Evolutionary conservation across 2,113 vertebrate species (phyloP).

Genomic region (Heptranchias perlo): DNA sequence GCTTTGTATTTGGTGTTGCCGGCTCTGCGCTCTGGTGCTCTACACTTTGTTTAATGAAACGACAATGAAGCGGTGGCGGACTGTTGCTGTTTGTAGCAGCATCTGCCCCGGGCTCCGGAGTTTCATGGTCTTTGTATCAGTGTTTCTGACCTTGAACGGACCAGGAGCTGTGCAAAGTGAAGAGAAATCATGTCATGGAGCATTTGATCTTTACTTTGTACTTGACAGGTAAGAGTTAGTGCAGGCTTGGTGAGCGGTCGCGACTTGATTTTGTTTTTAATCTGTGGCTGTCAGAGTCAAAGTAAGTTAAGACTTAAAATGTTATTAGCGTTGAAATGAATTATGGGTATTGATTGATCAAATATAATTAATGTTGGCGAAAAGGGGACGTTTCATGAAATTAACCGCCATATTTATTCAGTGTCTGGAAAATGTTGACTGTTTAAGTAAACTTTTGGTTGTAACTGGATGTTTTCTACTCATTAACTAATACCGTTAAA

Average conservation of each 20-base stretch:
- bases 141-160: conserved; percentile 41
- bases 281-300: background rate
- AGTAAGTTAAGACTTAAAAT: background rate
- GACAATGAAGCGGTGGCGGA: conserved; percentile 9
- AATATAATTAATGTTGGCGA: background rate
- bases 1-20: background rate
- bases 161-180: conserved; percentile 51
- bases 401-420: background rate
- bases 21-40: background rate
- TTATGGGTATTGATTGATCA: background rate
- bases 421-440: background rate
- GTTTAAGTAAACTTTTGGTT: background rate
- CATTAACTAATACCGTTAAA: background rate
- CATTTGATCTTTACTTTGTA: conserved; percentile 87
- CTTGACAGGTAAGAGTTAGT: conserved; percentile 74
- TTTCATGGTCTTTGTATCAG: conserved; percentile 40
- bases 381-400: background rate
- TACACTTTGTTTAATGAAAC: background rate
- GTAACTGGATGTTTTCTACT: background rate
- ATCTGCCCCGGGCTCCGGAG: conserved; percentile 41
- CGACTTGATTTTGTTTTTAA: background rate
- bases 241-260: background rate
- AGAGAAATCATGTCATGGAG: conserved; percentile 68
- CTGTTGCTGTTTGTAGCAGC: conserved; percentile 13
- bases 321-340: background rate